Base-by-base conservation (phyloP, 2,888 invertebrate genomes). In the Leptopilina drosophilae region DNA sequence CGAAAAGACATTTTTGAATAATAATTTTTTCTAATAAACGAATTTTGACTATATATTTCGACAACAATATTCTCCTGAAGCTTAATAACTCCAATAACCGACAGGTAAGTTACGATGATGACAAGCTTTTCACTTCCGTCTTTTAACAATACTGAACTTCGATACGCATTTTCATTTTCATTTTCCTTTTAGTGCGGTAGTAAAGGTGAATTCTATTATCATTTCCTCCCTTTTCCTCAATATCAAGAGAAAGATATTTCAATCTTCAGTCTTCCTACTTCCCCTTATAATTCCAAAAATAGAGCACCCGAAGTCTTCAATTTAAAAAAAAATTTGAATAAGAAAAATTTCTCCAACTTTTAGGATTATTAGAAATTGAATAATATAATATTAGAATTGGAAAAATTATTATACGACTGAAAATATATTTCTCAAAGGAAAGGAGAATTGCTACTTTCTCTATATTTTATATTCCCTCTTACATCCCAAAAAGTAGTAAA, bases 171-270 rank as follows among this genome's bases (percentile, higher is more conserved):
- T 12, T n/a, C n/a, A 49, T 53, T 56, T 69, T 53, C 69, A 69
- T 49, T 69, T 69, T 69, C 53, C 69, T 69, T 69, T 69, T 49
- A 69, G 33, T 49, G 49, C 69, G 69, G 69, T 69, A 69, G 20
- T 69, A 69, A 33, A 69, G 33, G 33, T 20, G 33, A 69, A 53
- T 69, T 69, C 69, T 53, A 69, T 69, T 69, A n/a, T 53, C 53
- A 69, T 69, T 69, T 69, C 69, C 69, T 69, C 15, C 69, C 9
- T 53, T 33, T 69, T 33, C 53, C 69, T 53, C 20, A 26, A 69
- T 69, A 53, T 69, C 69, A n/a, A 15, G 4, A 69, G 69, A 14
- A 33, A 69, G 69, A 69, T 69, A 69, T 69, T 69, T 56, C 69
- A 56, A 53, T 69, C 53, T 69, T 69, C 53, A 69, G 69, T 20